Evolutionary conservation across 2,113 vertebrate genomes (phyloP).

Genomic region (Chloroceryle aenea): DNA sequence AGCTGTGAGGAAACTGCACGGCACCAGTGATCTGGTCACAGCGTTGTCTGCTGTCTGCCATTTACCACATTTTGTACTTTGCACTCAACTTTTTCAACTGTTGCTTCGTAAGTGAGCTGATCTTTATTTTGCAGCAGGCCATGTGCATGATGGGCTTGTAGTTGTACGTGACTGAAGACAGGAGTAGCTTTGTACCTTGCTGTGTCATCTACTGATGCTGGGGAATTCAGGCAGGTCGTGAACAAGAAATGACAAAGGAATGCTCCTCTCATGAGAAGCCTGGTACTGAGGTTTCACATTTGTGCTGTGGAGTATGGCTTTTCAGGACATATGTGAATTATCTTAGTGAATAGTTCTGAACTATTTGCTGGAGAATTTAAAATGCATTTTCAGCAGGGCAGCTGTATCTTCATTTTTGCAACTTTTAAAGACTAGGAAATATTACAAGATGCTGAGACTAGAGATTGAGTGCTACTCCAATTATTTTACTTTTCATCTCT

Average conservation of each 20-base stretch:
- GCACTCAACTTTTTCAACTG: neutral
- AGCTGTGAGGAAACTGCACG: neutral
- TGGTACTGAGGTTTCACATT: neutral
- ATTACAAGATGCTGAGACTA: neutral
- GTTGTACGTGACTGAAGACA: neutral
- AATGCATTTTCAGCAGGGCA: neutral
- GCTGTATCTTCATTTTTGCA: neutral
- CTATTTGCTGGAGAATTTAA: neutral
- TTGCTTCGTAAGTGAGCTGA: neutral
- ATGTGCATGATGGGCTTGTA: neutral
- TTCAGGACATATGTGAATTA: neutral
- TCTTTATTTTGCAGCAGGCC: neutral
- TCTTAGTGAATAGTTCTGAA: neutral
- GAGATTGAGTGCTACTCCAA: neutral
- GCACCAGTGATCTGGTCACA: neutral
- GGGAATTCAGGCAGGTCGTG: neutral
- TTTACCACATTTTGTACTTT: neutral
- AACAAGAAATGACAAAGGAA: neutral
- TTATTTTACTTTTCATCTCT: neutral
- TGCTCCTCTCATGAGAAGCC: neutral
- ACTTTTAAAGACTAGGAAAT: neutral
- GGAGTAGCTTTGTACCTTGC: neutral
- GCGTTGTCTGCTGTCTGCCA: neutral
- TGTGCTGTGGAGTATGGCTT: neutral
- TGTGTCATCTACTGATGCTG: neutral